Percentiles rank a stretch among this genome's conserved stretches.
These are phyloP conservation scores for Tupiocoris notatus DNA, from an alignment of 2,888 invertebrate genomes.

Conservation along the genomic window DNA sequence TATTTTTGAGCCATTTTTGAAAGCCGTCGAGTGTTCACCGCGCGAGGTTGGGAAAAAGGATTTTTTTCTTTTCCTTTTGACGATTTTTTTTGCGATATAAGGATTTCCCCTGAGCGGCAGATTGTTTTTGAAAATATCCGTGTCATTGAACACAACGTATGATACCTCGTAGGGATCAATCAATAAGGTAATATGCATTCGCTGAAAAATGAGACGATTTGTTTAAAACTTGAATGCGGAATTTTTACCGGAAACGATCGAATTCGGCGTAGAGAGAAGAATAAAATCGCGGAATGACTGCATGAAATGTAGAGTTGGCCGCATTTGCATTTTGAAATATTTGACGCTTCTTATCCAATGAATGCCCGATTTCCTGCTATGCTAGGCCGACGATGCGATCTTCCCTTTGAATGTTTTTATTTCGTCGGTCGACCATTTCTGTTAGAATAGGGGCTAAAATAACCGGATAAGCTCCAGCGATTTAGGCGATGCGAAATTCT, in stretches of 20 bases:
- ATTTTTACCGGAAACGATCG: neutral
- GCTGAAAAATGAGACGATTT: neutral
- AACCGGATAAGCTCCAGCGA: too few relatives aligned
- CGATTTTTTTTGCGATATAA: too few relatives aligned
- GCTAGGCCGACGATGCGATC: neutral
- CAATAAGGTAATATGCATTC: neutral
- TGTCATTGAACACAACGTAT: neutral
- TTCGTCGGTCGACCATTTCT: too few relatives aligned
- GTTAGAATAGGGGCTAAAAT: too few relatives aligned
- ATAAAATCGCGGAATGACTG: neutral
- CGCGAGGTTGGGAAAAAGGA: neutral
- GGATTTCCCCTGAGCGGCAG: too few relatives aligned
- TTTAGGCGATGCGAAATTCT: too few relatives aligned
- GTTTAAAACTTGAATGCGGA: neutral
- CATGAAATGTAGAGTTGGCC: neutral
- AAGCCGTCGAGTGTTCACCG: neutral
- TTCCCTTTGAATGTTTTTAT: too few relatives aligned
- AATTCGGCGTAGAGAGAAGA: neutral
- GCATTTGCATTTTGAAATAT: neutral
- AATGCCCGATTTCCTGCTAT: neutral
- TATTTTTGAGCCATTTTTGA: neutral
- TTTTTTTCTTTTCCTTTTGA: neutral
- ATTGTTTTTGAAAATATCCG: neutral
- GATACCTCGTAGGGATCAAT: neutral
- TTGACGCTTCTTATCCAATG: neutral